phyloP scores from a whole-genome alignment of 1,140 invertebrate genomes.

The Drosophila leontia region DNA sequence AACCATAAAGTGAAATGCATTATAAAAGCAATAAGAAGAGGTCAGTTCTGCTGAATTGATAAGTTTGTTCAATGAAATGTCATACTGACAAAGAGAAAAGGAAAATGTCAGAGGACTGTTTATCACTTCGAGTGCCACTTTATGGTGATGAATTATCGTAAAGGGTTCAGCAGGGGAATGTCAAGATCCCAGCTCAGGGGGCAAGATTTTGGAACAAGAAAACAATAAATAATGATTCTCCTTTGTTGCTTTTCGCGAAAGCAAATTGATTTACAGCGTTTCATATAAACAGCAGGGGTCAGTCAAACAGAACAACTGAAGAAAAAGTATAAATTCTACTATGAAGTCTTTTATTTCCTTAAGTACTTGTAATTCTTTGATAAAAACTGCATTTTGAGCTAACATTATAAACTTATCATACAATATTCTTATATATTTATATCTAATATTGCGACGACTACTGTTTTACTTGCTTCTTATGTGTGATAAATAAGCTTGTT shows the following conservation, averaged over 20 bases:
- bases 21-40: constrained; percentile 23
- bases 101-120: constrained; percentile 9
- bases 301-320: not conserved
- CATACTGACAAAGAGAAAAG: constrained; percentile 15
- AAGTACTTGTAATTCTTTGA: too few species aligned
- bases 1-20: constrained; percentile 34
- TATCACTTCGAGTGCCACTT: constrained; percentile 33
- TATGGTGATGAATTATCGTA: not conserved
- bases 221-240: constrained; percentile 28
- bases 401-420: not conserved
- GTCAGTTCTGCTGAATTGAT: constrained; percentile 39
- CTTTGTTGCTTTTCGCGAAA: constrained; percentile 19
- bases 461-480: constrained; percentile 14
- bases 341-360: not conserved
- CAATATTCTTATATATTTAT: not conserved
- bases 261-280: constrained; percentile 24
- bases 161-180: constrained; percentile 7
- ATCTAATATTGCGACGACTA: not conserved
- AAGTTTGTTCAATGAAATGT: constrained; percentile 26
- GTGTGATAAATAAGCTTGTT: constrained; percentile 35
- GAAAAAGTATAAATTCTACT: not conserved
- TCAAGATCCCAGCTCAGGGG: not conserved
- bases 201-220: constrained; percentile 3
- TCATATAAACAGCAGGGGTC: constrained; percentile 3
- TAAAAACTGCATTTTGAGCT: not conserved